Evolutionary conservation across 2,113 vertebrate species (phyloP), one percentile per base, ranked within the genome.

Genomic region (Ictidomys tridecemlineatus): DNA sequence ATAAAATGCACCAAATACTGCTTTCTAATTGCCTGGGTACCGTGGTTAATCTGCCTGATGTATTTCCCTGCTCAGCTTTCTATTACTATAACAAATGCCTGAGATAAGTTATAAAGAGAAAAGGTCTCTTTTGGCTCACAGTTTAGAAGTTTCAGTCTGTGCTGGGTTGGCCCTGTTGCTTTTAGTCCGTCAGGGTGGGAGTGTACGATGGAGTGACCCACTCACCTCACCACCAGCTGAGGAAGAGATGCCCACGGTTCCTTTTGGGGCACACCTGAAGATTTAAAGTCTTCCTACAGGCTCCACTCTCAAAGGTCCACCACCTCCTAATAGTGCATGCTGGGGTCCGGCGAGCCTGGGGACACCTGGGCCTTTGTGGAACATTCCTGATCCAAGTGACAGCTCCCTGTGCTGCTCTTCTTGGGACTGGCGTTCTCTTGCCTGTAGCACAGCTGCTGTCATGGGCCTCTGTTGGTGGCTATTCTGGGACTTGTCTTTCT

Each of bases 1-100:
- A 0, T 30, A 20, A 86, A 42, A 42, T 32, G 34, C 61, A 6
- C 1, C 28, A n/a, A 5, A 13, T 32, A 5, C 48, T 39, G 1
- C n/a, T 82, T 73, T 65, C 16, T 32, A 1, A 11, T 48, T n/a
- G 78, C 34, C 10, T 22, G 37, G 84, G 61, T 24, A 10, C 65
- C 26, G 12, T 82, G 4, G 61, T 26, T 18, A 4, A 9, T 0
- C 53, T 16, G 53, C 24, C 8, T 22, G 0, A 0, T 28, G 26
- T 24, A 1, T 4, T 26, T 11, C 20, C 9, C 10, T 67, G 67
- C 2, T 16, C 13, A 37, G 16, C 88, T 78, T 20, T 63, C 88
- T 28, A 56, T 45, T 48, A 13, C 87, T 78, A 22, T 48, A 67
- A 5, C 18, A 48, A 20, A 63, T 48, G n/a, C 32, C 32, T 37